phyloP scores from a whole-genome alignment of 2,113 vertebrate genomes.

The Tragelaphus scriptus region DNA sequence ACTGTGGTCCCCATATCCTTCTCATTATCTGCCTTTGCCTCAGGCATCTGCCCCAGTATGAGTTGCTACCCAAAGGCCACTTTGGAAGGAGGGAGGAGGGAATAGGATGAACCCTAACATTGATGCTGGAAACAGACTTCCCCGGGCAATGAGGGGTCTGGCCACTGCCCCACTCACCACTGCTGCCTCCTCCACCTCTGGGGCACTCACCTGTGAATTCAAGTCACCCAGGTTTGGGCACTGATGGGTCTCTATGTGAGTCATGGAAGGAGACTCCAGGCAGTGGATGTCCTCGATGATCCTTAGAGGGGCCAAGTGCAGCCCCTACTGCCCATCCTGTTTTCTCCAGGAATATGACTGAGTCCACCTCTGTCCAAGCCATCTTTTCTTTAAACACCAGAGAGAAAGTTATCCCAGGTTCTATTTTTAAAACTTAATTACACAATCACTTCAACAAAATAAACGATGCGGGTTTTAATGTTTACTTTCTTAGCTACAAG shows the following conservation, averaged over 20 bases:
- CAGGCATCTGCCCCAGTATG: background rate
- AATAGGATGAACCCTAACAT: background rate
- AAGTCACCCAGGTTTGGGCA: background rate
- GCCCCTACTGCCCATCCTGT: background rate
- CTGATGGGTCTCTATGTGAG: background rate
- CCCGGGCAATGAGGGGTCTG: background rate
- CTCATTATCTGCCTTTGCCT: background rate
- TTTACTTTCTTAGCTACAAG: slow-evolving; percentile 20
- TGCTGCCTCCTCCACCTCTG: background rate
- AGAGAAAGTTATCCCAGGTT: background rate
- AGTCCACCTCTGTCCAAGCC: no score
- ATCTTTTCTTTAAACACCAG: background rate
- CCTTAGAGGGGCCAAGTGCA: fast-evolving
- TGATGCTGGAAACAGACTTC: background rate
- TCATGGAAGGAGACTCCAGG: background rate
- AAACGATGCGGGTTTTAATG: background rate
- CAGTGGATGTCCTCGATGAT: background rate
- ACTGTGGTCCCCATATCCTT: background rate
- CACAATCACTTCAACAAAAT: background rate
- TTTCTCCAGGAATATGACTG: background rate
- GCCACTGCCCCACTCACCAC: no score
- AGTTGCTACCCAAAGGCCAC: background rate
- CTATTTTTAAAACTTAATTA: background rate
- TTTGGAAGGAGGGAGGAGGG: background rate
- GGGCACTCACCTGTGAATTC: background rate